phyloP scores from a whole-genome alignment of 2,113 vertebrate species.

The Platycercus adscitus region DNA sequence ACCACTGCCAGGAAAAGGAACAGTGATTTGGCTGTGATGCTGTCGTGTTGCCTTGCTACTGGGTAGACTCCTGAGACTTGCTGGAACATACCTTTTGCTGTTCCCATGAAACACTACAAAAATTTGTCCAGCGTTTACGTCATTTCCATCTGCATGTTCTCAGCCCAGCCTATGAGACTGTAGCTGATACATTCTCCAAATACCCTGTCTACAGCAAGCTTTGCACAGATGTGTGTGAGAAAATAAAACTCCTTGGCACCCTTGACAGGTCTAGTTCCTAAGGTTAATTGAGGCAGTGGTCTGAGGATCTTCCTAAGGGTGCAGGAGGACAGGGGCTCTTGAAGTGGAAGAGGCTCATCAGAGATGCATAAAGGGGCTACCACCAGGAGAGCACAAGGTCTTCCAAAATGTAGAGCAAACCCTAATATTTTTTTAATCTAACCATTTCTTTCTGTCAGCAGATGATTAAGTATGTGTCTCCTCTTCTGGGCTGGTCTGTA shows the following conservation, averaged over 20 bases:
- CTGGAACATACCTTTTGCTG: not conserved
- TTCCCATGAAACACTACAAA: not conserved
- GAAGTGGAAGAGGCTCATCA: not conserved
- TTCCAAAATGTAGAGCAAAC: not conserved
- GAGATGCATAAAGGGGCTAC: not conserved
- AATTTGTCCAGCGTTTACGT: not conserved
- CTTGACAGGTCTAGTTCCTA: not conserved
- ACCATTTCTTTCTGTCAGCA: not conserved
- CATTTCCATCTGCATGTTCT: not conserved
- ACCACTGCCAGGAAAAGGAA: not conserved
- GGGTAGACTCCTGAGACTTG: not conserved
- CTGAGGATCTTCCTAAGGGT: rapidly evolving
- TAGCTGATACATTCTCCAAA: not conserved
- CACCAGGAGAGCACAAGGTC: rapidly evolving
- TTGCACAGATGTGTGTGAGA: not conserved
- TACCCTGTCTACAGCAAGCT: not conserved
- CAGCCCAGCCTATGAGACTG: rapidly evolving
- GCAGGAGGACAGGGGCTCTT: not conserved
- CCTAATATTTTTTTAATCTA: not conserved
- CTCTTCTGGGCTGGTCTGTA: not conserved
- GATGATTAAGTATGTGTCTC: not conserved
- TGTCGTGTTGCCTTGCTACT: not conserved
- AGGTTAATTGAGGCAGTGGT: not conserved
- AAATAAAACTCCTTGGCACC: not conserved
- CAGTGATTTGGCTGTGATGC: not conserved